A percentile compares a stretch with the other conserved stretches of the same genome.
Conservation (phyloP, 1,140 invertebrate genomes). For the Araneus ventricosus region DNA sequence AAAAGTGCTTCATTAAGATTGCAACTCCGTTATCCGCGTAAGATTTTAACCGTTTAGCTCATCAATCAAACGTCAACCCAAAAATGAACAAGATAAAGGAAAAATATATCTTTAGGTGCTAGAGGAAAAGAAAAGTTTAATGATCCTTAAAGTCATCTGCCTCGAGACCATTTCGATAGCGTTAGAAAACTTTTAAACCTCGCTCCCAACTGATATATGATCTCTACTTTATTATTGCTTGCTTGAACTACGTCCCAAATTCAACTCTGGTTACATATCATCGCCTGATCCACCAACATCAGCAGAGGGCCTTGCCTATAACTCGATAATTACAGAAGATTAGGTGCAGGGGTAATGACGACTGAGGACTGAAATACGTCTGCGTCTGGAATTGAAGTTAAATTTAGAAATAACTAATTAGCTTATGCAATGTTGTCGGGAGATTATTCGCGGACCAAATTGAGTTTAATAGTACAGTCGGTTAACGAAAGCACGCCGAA, state of each 20-base stretch:
- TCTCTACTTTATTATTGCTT: neutral
- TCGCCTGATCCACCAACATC: neutral
- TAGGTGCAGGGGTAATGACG: neutral
- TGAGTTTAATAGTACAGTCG: constrained; percentile 1
- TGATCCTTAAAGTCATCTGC: neutral
- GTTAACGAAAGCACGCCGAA: neutral
- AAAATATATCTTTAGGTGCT: neutral
- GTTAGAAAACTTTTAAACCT: neutral
- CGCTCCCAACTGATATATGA: neutral
- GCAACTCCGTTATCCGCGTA: no score
- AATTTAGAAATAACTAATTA: constrained; percentile 17
- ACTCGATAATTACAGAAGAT: neutral
- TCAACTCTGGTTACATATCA: neutral
- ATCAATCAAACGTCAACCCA: neutral
- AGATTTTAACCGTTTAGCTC: neutral
- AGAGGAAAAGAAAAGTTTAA: neutral
- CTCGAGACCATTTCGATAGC: neutral
- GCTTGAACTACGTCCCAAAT: neutral
- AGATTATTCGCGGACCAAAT: neutral
- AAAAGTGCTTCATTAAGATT: no score
- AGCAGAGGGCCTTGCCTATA: neutral
- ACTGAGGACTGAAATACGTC: neutral
- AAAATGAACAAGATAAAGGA: neutral
- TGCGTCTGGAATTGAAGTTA: neutral
- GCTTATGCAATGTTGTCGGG: neutral